A percentile compares a stretch with the other conserved stretches of the same genome.
Evolutionary conservation across 2,888 invertebrate species (phyloP).

Genomic region (Cephalotes varians): DNA sequence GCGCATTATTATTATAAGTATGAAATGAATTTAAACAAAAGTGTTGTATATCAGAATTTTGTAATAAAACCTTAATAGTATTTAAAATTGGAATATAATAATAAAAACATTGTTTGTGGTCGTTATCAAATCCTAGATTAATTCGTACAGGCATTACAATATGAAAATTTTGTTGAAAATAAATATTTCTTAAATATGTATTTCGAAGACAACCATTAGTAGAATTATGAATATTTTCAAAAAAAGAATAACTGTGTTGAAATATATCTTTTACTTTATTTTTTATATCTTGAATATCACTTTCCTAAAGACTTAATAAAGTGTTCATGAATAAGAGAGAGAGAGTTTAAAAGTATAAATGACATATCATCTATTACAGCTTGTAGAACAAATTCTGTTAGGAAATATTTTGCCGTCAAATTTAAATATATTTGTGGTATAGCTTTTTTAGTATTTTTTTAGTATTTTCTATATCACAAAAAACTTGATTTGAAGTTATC

Average conservation of each 20-base stretch:
- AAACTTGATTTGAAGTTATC: not conserved
- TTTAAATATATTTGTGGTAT: constrained; percentile 25
- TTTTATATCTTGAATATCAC: constrained; percentile 25
- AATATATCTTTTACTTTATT: constrained; percentile 8
- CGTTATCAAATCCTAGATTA: constrained; percentile 5
- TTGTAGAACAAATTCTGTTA: constrained; percentile 31
- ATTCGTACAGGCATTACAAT: not conserved
- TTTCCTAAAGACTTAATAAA: constrained; percentile 20
- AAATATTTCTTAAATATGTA: not conserved
- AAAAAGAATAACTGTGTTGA: not conserved
- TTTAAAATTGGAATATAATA: constrained; percentile 14
- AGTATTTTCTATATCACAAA: not conserved
- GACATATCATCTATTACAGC: constrained; percentile 13
- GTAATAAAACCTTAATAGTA: constrained; percentile 1
- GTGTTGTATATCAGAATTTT: not conserved
- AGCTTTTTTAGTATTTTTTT: not conserved
- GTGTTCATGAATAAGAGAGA: constrained; percentile 7
- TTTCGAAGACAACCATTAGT: not conserved
- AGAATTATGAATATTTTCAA: not conserved
- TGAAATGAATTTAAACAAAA: constrained; percentile 19
- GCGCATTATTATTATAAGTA: not conserved
- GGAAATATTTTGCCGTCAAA: constrained; percentile 40
- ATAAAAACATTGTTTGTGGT: not conserved
- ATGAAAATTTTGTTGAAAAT: not conserved
- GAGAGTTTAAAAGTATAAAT: not conserved